A percentile compares a stretch with the other conserved stretches of the same genome.
Evolutionary conservation across 2,113 vertebrate genomes (phyloP).

Genomic region (Cryptoleucopteryx plumbea): DNA sequence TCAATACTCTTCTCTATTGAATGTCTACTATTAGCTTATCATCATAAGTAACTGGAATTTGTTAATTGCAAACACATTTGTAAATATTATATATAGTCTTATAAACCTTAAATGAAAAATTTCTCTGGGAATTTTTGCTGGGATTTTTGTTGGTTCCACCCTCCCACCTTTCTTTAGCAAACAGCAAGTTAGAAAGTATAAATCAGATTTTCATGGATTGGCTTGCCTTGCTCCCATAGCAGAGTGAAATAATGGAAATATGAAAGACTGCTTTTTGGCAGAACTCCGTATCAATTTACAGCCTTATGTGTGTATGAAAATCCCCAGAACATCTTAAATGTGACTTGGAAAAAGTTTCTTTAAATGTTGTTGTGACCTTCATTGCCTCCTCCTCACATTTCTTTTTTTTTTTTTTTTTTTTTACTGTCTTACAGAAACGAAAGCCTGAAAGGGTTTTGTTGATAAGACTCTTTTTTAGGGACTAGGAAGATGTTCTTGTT

Average conservation of each 20-base stretch:
- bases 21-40: conserved; percentile 25
- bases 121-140: neutral
- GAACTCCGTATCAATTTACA: neutral
- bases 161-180: neutral
- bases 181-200: neutral
- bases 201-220: neutral
- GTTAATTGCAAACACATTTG: neutral
- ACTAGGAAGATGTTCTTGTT: neutral
- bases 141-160: too few relatives aligned
- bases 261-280: neutral
- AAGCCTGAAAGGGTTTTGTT: neutral
- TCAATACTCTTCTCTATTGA: conserved; percentile 12
- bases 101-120: neutral
- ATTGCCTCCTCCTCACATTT: neutral
- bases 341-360: neutral
- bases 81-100: neutral
- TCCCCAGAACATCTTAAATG: neutral
- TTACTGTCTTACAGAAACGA: neutral
- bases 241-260: neutral
- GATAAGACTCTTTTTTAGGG: neutral
- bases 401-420: neutral
- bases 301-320: neutral
- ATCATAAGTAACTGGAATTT: conserved; percentile 13
- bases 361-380: neutral
- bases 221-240: neutral